Evolutionary conservation across 2,113 vertebrate genomes (phyloP), one percentile per base, ranked within the genome.

Genomic region (Microcebus murinus): DNA sequence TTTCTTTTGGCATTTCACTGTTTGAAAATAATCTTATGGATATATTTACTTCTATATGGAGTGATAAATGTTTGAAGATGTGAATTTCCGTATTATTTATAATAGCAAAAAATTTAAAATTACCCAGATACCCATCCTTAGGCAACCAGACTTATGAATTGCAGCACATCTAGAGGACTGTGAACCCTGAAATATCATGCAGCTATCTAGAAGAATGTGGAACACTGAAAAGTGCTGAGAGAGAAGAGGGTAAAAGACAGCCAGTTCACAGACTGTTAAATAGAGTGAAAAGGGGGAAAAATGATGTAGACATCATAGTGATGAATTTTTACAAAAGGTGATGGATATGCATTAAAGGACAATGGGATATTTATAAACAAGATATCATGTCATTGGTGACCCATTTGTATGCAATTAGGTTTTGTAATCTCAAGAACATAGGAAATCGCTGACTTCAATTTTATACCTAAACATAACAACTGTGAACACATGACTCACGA

Each of bases 1-100:
- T 94, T 82, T 70, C 18, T 20, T 61, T n/a, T 76, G 55, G 48
- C 17, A 73, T 68, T 61, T 17, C 52, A 55, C 15, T 50, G 45
- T 82, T 92, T 94, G 80, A 70, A 76, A 92, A 77, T 23, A 92
- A 67, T 76, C 27, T 59, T 84, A 36, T n/a, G 52, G 1, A 39
- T 52, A 34, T 70, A 57, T 42, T 88, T 74, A 77, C 21, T 73
- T 31, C 85, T 68, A 61, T 55, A 82, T 55, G 15, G 29, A 94
- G 76, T 89, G 27, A 63, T 9, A 39, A 68, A 67, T 85, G 57
- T 68, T 76, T 50, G 50, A 89, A 31, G 27, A 68, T 79, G 12
- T 65, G 63, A 70, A 77, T 71, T 86, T 94, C 31, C 10, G 17
- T 71, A 48, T 71, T 87, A 90, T 90, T 96, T 94, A 55, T 77